Base-by-base conservation (phyloP, 2,113 vertebrate species). In the Falco punctatus region DNA sequence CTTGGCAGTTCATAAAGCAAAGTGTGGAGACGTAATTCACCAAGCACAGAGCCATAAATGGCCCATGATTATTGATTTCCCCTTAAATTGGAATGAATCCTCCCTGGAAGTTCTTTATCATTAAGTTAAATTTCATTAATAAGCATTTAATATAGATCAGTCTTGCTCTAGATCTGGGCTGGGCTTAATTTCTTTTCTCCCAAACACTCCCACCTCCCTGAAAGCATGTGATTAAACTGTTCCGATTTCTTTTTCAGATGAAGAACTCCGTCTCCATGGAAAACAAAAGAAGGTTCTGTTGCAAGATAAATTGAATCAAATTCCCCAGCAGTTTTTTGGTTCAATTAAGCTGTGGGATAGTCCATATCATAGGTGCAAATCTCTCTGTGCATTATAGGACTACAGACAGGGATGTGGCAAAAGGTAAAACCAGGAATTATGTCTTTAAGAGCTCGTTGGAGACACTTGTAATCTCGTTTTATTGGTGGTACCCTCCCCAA, bases 391-490 rank as follows among this genome's bases (percentile, higher is more conserved):
- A 30, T 97, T 93, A 67, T 91, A 96, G 71, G 94, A 97, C 97
- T 97, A 96, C 97, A 97, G 96, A 90, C 88, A 96, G 94, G 96
- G 96, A 97, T 94, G 96, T 94, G 90, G 97, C 97, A 95, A 95
- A 97, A 95, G 79, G 96, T 93, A 97, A 97, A 97, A 90, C 80
- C 58, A 90, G 92, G 95, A 98, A 97, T 98, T 97, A 95, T 97
- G 96, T 97, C 97, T 98, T 97, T 97, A 97, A 97, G 97, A 93
- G 94, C 92, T 98, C 64, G 3, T 93, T 97, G 96, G 98, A 98
- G 97, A 98, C 97, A 97, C 84, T 97, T 96, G 96, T 97, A 98
- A 98, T 98, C 97, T 97, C 85, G 4, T 97, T 98, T 98, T 98
- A 98, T 97, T 97, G 95, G 97, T 95, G 96, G 96, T 90, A 97